These are phyloP conservation scores for Megaustenia siamemsis DNA, from an alignment of 2,888 invertebrate species.

Conservation along the genomic window DNA sequence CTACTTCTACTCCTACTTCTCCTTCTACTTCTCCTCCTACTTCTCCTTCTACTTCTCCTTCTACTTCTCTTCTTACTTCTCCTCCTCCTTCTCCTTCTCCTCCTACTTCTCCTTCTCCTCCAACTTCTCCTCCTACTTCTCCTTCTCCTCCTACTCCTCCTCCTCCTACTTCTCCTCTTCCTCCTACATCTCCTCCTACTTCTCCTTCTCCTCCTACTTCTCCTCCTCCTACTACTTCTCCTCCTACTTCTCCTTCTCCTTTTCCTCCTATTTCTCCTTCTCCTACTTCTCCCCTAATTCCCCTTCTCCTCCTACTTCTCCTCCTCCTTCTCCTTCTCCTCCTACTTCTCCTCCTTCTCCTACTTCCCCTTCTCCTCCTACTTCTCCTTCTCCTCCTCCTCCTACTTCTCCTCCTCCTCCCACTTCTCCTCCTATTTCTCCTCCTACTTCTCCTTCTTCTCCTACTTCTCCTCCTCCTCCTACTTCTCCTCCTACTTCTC, in stretches of 20 bases:
- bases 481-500: too few species aligned
- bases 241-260: background rate
- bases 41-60: too few species aligned
- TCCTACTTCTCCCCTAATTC: background rate
- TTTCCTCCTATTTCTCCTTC: background rate
- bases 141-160: background rate
- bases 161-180: background rate
- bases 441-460: background rate
- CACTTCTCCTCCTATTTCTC: background rate
- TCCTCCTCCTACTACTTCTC: background rate
- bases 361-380: background rate
- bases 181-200: background rate
- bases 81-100: too few species aligned
- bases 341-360: background rate
- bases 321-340: background rate
- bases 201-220: background rate
- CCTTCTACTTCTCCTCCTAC: too few species aligned
- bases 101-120: too few species aligned
- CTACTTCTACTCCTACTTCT: too few species aligned
- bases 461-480: too few species aligned
- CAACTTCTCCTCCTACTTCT: too few species aligned
- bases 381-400: background rate
- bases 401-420: background rate
- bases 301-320: background rate
- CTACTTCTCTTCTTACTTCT: too few species aligned